Conservation (phyloP, 37 sponge, comb jelly and placozoan species). For the Beroe ovata region DNA sequence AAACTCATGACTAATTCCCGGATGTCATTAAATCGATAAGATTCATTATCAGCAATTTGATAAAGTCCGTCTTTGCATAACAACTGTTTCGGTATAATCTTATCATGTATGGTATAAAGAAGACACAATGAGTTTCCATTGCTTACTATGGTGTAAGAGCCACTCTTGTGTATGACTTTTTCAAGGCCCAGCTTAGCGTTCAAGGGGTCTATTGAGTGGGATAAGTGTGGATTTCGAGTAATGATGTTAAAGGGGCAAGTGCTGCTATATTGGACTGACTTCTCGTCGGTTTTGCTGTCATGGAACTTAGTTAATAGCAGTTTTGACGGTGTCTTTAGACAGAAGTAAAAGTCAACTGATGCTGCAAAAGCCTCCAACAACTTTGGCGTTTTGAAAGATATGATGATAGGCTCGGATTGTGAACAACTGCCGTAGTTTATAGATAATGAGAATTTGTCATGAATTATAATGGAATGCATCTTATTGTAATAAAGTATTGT, state of each 20-base stretch:
- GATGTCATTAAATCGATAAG: neutral
- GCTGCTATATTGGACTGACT: neutral
- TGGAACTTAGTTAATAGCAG: neutral
- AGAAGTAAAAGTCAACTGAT: conserved; percentile 6
- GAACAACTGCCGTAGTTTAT: neutral
- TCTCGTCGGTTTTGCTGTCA: conserved; percentile 24
- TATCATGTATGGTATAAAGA: conserved; percentile 35
- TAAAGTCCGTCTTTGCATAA: conserved; percentile 4
- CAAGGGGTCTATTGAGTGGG: neutral
- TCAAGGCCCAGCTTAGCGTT: conserved; percentile 3
- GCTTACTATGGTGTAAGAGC: neutral
- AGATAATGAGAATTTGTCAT: neutral
- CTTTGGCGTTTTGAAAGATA: conserved; percentile 17
- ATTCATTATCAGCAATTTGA: conserved; percentile 44
- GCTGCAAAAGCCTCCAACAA: conserved; percentile 18
- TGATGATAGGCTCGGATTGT: neutral
- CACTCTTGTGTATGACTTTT: neutral
- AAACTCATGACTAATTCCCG: neutral
- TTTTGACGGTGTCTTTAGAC: neutral
- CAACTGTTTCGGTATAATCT: conserved; percentile 1
- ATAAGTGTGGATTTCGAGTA: conserved; percentile 1
- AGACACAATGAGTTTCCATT: neutral
- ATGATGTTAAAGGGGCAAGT: neutral
- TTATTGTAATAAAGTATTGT: neutral
- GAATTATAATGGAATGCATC: neutral